Evolutionary conservation across 2,113 vertebrate genomes (phyloP), one percentile per base, ranked within the genome.

Genomic region (Rhabdornis inornatus): DNA sequence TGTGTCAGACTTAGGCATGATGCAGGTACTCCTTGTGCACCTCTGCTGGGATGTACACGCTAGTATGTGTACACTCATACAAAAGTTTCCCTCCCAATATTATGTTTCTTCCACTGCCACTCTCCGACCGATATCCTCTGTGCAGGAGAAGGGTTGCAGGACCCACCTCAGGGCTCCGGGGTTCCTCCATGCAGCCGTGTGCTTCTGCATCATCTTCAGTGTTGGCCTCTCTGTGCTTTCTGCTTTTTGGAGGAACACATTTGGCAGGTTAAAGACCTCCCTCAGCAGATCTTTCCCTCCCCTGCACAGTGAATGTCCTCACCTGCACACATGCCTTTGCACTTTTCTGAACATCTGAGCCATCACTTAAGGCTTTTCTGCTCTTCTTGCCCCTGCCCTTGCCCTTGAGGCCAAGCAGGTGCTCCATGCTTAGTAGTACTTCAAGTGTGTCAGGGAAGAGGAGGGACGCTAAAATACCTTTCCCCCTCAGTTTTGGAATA

Each of bases 61-160:
- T 30, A 3, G 11, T 25, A n/a, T 0, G 1, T 6, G 20, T 10
- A 30, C 11, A 4, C 19, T 33, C 15, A 19, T 3, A 30, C 6
- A 24, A 24, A 37, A 39, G 61, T 24, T 60, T 2, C 11, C 13
- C 11, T n/a, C 2, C 3, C 30, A 3, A 25, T 45, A 20, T 4
- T 0, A 15, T n/a, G 47, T 42, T 68, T 39, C 47, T n/a, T 47
- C 10, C 57, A 2, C 30, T 39, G 21, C 15, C 61, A 4, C 0
- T 0, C 11, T 87, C 18, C 30, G 44, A 31, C 23, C 40, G 7
- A 6, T 15, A 27, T 33, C 16, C 14, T 45, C 30, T 8, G 3
- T 5, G 13, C 33, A 23, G 40, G 45, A 70, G 35, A 31, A 75
- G 20, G 33, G 28, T 39, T n/a, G 9, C 55, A 55, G 80, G 55